Evolutionary conservation across 2,113 vertebrate species (phyloP).

Genomic region (Todiramphus chloris): DNA sequence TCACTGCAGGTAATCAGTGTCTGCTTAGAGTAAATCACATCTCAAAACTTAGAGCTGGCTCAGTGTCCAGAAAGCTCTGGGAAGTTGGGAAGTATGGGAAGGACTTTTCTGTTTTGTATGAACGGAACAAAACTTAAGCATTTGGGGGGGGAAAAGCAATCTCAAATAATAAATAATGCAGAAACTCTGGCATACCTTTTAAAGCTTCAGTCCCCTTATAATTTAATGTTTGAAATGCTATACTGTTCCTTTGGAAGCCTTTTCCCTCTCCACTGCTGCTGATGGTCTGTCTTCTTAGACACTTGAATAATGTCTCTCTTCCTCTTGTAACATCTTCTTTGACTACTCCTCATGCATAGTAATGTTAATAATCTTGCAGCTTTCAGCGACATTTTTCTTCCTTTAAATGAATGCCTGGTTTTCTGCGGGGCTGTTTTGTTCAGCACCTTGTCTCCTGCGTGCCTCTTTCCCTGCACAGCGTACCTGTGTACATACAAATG

Average conservation of each 20-base stretch:
- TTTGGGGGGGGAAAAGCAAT: constrained; percentile 13
- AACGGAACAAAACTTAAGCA: constrained; percentile 3
- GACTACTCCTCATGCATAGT: constrained; percentile 56
- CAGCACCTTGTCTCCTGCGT: background rate
- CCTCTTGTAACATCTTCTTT: constrained; percentile 48
- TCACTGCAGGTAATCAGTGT: background rate
- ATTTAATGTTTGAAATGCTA: constrained; percentile 55
- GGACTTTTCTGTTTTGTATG: background rate
- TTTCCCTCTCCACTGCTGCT: constrained; percentile 10
- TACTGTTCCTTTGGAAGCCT: constrained; percentile 25
- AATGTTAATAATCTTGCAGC: constrained; percentile 56
- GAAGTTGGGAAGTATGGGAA: background rate
- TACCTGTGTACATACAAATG: constrained; percentile 19
- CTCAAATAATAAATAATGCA: constrained; percentile 66
- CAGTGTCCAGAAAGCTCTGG: background rate
- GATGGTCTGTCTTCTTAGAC: constrained; percentile 56
- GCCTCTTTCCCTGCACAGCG: background rate
- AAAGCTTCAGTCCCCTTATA: constrained; percentile 30
- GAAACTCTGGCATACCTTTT: constrained; percentile 31
- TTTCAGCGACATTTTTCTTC: constrained; percentile 55
- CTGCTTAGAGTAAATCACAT: background rate
- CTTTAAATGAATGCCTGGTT: constrained; percentile 20
- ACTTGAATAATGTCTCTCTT: constrained; percentile 57
- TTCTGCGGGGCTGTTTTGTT: constrained; percentile 17
- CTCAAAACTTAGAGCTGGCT: background rate